Evolutionary conservation across 2,888 invertebrate species (phyloP).

Genomic region (Nemotelus pantherinus): DNA sequence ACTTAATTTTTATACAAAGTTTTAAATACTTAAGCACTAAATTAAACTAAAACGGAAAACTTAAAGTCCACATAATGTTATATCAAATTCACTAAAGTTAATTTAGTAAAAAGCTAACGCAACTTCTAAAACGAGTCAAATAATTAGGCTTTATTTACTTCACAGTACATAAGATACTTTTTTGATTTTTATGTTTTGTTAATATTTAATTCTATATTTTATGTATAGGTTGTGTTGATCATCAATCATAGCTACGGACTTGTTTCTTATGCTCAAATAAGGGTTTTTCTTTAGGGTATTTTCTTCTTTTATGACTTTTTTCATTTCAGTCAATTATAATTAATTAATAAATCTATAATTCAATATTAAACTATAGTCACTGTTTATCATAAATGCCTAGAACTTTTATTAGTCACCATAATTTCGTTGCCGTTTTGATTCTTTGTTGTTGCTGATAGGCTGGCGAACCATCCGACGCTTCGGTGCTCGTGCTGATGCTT

Average conservation of each 20-base stretch:
- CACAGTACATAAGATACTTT: conserved; percentile 45
- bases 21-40: conserved; percentile 48
- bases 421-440: conserved; percentile 50
- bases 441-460: conserved; percentile 37
- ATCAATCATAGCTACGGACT: conserved; percentile 28
- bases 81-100: conserved; percentile 29
- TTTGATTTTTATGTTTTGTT: conserved; percentile 44
- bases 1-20: conserved; percentile 45
- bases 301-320: conserved; percentile 39
- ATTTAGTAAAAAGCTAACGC: conserved; percentile 42
- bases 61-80: conserved; percentile 22
- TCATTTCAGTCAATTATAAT: conserved; percentile 42
- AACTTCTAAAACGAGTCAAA: conserved; percentile 51
- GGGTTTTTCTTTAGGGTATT: conserved; percentile 43
- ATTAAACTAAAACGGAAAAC: conserved; percentile 42
- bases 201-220: conserved; percentile 41
- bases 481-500: conserved; percentile 52
- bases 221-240: conserved; percentile 31
- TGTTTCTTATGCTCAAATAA: conserved; percentile 44
- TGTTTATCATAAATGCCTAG: conserved; percentile 44
- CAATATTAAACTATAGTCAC: conserved; percentile 41
- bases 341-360: conserved; percentile 46
- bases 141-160: conserved; percentile 44
- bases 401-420: conserved; percentile 48
- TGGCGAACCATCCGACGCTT: conserved; percentile 46